A percentile compares a stretch with the other conserved stretches of the same genome.
phyloP scores from a whole-genome alignment of 2,888 invertebrate genomes.

The Eupelmus urozonus region DNA sequence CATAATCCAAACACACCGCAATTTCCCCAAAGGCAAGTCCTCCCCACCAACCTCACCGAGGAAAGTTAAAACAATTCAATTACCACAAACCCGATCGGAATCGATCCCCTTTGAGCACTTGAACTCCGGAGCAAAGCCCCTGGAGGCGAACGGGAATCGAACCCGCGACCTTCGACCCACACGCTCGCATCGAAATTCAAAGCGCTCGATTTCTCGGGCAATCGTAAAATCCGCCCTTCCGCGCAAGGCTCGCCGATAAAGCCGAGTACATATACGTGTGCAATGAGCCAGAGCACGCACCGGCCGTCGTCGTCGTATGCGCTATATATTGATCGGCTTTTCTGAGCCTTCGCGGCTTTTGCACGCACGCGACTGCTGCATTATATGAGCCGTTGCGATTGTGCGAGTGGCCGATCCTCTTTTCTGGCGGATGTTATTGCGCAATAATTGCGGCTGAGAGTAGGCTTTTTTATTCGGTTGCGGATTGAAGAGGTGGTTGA shows the following conservation, averaged over 20 bases:
- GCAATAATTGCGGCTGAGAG: too few relatives aligned
- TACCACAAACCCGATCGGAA: too few relatives aligned
- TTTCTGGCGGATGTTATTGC: slow-evolving; percentile 29
- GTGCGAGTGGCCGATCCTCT: slow-evolving; percentile 33
- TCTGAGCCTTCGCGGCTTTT: slow-evolving; percentile 4
- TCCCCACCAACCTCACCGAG: too few relatives aligned
- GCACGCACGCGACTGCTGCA: slow-evolving; percentile 12
- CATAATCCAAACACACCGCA: too few relatives aligned
- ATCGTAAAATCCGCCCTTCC: background rate
- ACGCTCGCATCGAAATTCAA: background rate
- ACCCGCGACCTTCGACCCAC: too few relatives aligned
- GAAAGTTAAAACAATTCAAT: too few relatives aligned
- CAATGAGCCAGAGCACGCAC: slow-evolving; percentile 7
- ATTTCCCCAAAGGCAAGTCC: too few relatives aligned
- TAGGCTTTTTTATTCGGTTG: too few relatives aligned
- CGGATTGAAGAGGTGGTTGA: too few relatives aligned
- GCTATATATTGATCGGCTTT: slow-evolving; percentile 38
- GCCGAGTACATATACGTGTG: background rate
- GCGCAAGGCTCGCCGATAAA: background rate
- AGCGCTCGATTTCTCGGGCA: background rate
- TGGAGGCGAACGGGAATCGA: too few relatives aligned
- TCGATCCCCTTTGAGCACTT: too few relatives aligned
- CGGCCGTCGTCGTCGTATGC: background rate
- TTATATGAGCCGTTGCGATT: background rate
- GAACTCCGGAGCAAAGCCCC: too few relatives aligned